Evolutionary conservation across 2,113 vertebrate genomes (phyloP).

Genomic region (Caretta caretta): DNA sequence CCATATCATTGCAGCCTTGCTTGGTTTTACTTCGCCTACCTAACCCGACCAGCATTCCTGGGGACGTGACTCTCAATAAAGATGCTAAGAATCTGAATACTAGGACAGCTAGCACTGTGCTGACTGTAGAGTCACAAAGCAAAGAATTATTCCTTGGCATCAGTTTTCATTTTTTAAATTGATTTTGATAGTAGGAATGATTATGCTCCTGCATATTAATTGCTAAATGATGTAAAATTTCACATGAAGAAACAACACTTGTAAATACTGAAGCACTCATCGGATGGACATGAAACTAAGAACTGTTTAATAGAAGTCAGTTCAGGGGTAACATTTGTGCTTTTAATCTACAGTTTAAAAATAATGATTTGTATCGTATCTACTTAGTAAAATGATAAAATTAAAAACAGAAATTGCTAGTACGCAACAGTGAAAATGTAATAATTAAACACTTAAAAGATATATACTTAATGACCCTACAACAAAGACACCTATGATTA

Average conservation of each 20-base stretch:
- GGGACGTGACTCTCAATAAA: conserved; percentile 60
- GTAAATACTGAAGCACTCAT: conserved; percentile 81
- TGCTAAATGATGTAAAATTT: conserved; percentile 61
- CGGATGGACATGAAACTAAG: conserved; percentile 76
- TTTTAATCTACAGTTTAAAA: conserved; percentile 82
- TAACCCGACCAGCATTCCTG: conserved; percentile 64
- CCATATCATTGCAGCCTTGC: conserved; percentile 10
- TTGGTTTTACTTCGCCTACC: conserved; percentile 66
- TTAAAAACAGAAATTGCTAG: conserved; percentile 81
- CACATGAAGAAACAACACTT: conserved; percentile 71
- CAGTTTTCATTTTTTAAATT: conserved; percentile 54
- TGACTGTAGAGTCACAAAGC: conserved; percentile 17
- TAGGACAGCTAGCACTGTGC: conserved; percentile 58
- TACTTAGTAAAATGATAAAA: conserved; percentile 79
- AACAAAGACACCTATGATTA: conserved; percentile 77
- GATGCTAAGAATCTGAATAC: conserved; percentile 61
- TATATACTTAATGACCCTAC: conserved; percentile 82
- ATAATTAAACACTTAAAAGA: conserved; percentile 80
- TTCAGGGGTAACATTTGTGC: conserved; percentile 80
- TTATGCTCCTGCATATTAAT: conserved; percentile 48
- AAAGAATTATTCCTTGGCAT: conserved; percentile 63
- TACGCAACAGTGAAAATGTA: conserved; percentile 83
- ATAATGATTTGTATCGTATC: conserved; percentile 79
- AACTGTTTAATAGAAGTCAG: conserved; percentile 83
- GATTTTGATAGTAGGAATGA: conserved; percentile 43